Percentiles rank a stretch among this genome's conserved stretches.
Evolutionary conservation across 2,888 invertebrate species (phyloP).

Genomic region (Drosophila leonis): DNA sequence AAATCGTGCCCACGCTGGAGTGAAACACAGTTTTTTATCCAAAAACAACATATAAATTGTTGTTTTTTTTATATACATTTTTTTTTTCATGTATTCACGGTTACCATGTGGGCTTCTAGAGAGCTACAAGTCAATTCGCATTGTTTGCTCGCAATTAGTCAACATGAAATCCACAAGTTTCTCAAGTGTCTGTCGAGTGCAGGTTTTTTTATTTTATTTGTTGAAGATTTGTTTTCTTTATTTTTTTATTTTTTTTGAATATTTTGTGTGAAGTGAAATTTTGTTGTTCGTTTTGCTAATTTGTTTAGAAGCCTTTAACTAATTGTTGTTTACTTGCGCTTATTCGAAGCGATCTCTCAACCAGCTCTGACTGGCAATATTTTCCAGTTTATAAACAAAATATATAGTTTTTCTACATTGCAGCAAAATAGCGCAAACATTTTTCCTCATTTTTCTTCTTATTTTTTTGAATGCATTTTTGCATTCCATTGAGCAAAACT

Average conservation of each 20-base stretch:
- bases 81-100: slow-evolving; percentile 29
- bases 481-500: slow-evolving; percentile 27
- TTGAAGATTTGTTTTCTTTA: slow-evolving; percentile 37
- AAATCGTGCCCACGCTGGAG: slow-evolving; percentile 50
- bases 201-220: slow-evolving; percentile 27
- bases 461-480: slow-evolving; percentile 33
- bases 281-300: slow-evolving; percentile 54
- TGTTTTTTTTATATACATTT: background rate
- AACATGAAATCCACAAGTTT: slow-evolving; percentile 72
- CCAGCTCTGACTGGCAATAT: slow-evolving; percentile 8
- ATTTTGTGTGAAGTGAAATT: slow-evolving; percentile 50
- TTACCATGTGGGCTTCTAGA: slow-evolving; percentile 54
- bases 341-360: slow-evolving; percentile 39
- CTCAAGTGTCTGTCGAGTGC: slow-evolving; percentile 50
- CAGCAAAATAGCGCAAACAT: slow-evolving; percentile 24
- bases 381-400: slow-evolving; percentile 25
- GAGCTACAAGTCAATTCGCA: slow-evolving; percentile 34
- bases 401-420: slow-evolving; percentile 27
- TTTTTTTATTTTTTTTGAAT: slow-evolving; percentile 19
- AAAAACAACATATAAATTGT: background rate
- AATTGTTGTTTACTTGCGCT: slow-evolving; percentile 63
- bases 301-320: slow-evolving; percentile 60
- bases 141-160: slow-evolving; percentile 69
- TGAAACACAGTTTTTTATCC: slow-evolving; percentile 9
- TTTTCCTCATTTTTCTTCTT: background rate